Conservation (phyloP, 2,888 invertebrate genomes). For the Alentia gelatinosa region DNA sequence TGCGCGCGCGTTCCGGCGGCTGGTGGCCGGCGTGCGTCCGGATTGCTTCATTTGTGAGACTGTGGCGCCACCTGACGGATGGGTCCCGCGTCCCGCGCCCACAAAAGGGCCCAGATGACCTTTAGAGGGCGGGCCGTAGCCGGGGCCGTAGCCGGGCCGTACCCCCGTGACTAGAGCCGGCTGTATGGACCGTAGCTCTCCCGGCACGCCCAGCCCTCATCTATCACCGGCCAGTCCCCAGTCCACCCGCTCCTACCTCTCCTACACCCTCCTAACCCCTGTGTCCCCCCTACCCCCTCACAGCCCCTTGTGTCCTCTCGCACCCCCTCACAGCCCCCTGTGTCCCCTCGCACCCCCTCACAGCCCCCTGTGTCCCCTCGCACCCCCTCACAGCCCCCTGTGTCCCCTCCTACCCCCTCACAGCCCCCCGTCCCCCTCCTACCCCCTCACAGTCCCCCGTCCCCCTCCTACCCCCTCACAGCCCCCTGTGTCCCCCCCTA, state of each 20-base stretch:
- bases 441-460: too few species aligned
- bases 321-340: neutral
- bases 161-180: too few species aligned
- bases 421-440: too few species aligned
- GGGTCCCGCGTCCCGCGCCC: neutral
- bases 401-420: neutral
- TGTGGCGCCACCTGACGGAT: neutral
- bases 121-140: too few species aligned
- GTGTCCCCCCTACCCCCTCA: neutral
- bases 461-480: too few species aligned
- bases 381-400: neutral
- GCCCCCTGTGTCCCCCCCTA: too few species aligned
- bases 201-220: too few species aligned
- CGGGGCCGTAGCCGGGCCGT: too few species aligned
- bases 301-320: neutral
- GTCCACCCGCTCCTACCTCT: too few species aligned
- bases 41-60: slow-evolving; percentile 13
- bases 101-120: neutral
- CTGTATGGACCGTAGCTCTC: too few species aligned
- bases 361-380: too few species aligned
- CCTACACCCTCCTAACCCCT: neutral
- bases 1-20: neutral
- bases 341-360: neutral
- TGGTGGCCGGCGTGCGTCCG: neutral
- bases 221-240: too few species aligned